These are phyloP conservation scores for Scaptomyza flava DNA, from an alignment of 2,888 invertebrate genomes.

Conservation along the genomic window DNA sequence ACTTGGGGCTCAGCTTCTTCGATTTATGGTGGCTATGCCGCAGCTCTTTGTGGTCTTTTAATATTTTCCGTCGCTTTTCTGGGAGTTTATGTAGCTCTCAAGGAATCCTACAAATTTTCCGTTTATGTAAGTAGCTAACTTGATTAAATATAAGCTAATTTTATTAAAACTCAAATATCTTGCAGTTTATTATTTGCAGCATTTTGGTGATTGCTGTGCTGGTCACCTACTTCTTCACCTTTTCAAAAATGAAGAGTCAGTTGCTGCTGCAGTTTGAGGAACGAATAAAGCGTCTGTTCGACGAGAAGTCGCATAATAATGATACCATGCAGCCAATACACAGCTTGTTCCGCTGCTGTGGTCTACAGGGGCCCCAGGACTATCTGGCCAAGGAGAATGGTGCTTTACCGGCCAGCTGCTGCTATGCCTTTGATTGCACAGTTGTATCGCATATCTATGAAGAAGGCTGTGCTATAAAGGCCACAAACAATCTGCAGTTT, in stretches of 20 bases:
- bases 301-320: constrained; percentile 49
- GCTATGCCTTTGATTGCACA: constrained; percentile 68
- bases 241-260: constrained; percentile 60
- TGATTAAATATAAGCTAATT: neutral
- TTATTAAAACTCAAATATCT: neutral
- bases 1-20: constrained; percentile 76
- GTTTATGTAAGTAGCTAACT: constrained; percentile 55
- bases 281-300: constrained; percentile 68
- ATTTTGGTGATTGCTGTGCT: constrained; percentile 58
- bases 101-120: constrained; percentile 75
- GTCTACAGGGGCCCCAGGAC: constrained; percentile 75
- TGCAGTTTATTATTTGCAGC: constrained; percentile 58
- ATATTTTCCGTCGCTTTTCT: constrained; percentile 69
- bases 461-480: constrained; percentile 70
- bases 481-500: constrained; percentile 36
- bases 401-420: constrained; percentile 78
- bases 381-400: constrained; percentile 62
- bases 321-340: constrained; percentile 77
- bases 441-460: constrained; percentile 62
- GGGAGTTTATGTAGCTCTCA: constrained; percentile 76
- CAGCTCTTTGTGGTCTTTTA: constrained; percentile 63
- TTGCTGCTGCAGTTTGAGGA: constrained; percentile 64
- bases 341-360: constrained; percentile 76
- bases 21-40: constrained; percentile 70
- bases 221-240: constrained; percentile 68